Evolutionary conservation across 2,888 invertebrate genomes (phyloP).

Genomic region (Pollenia angustigena): DNA sequence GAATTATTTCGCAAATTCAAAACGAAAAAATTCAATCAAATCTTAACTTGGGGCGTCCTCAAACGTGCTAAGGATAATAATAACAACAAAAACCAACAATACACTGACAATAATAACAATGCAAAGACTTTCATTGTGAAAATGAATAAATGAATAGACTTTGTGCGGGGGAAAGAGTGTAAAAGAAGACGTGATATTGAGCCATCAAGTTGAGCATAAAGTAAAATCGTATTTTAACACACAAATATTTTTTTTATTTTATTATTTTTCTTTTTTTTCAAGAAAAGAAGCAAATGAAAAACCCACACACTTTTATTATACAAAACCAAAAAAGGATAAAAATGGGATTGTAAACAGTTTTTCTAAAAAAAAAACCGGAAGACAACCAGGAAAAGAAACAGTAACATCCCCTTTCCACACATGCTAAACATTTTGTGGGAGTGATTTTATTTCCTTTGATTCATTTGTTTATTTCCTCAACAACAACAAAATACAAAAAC

Average conservation of each 20-base stretch:
- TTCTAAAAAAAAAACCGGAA: conserved; percentile 41
- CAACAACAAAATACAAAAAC: not conserved
- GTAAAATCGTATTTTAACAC: conserved; percentile 70
- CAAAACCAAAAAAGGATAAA: conserved; percentile 57
- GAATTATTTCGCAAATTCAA: not conserved
- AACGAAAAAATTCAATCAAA: conserved; percentile 69
- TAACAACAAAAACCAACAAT: conserved; percentile 58
- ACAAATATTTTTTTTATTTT: conserved; percentile 31
- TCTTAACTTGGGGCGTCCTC: conserved; percentile 61
- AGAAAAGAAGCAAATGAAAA: conserved; percentile 40
- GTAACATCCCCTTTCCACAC: conserved; percentile 46
- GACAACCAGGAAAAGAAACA: conserved; percentile 4
- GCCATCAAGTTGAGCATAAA: conserved; percentile 75
- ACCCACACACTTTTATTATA: conserved; percentile 30
- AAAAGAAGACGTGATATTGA: conserved; percentile 67
- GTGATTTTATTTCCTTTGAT: conserved; percentile 65
- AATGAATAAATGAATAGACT: conserved; percentile 41
- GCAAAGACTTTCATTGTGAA: conserved; percentile 30
- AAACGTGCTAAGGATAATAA: conserved; percentile 71
- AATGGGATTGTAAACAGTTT: conserved; percentile 55
- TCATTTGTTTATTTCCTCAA: conserved; percentile 59
- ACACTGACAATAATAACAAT: conserved; percentile 58
- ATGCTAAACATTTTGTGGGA: conserved; percentile 43
- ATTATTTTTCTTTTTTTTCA: conserved; percentile 17
- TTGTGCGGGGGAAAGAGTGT: not conserved